Evolutionary conservation across 2,113 vertebrate species (phyloP).

Genomic region (Aptenodytes forsteri): DNA sequence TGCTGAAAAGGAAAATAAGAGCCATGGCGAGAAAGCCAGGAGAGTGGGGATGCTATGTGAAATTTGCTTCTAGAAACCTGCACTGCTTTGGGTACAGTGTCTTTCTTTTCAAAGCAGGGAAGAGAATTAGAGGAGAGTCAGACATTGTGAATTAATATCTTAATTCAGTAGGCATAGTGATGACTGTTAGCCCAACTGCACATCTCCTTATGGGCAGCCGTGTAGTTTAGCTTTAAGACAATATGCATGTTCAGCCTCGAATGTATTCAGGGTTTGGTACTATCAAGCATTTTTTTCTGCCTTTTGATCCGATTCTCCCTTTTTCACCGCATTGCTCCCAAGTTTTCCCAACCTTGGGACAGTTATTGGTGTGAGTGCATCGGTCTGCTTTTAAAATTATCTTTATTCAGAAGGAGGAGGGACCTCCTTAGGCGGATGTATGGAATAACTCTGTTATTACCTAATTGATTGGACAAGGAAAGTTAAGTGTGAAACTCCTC

Average conservation of each 20-base stretch:
- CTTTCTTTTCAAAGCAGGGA: not conserved
- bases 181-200: not conserved
- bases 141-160: not conserved
- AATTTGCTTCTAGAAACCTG: not conserved
- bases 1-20: conserved; percentile 18
- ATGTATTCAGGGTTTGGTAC: not conserved
- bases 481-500: not conserved
- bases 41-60: not conserved
- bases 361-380: not conserved
- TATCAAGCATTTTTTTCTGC: not conserved
- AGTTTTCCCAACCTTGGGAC: not conserved
- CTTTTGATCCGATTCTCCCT: not conserved
- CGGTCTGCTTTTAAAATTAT: not conserved
- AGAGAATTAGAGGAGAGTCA: not conserved
- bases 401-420: not conserved
- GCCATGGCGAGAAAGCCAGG: not conserved
- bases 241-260: fast-evolving
- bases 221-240: not conserved
- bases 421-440: not conserved
- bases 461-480: not conserved
- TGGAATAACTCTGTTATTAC: not conserved
- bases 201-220: not conserved
- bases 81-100: not conserved
- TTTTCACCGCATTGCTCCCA: not conserved
- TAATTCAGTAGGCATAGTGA: not conserved